A percentile compares a stretch with the other conserved stretches of the same genome.
Evolutionary conservation across 2,797 vertebrate species (phyloP).

Genomic region (Tympanoctomys barrerae): DNA sequence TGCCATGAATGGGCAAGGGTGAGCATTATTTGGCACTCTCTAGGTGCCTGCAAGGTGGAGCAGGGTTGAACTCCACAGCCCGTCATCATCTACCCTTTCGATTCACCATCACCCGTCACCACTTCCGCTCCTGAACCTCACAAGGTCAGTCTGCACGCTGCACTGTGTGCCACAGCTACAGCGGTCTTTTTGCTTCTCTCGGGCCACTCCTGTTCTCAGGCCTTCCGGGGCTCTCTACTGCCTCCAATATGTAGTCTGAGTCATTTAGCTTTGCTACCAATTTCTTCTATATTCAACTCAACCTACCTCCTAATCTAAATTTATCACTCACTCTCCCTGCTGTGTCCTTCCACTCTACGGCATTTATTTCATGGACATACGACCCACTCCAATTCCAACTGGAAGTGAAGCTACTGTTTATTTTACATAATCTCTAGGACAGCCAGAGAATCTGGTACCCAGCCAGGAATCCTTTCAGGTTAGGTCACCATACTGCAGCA

Average conservation of each 20-base stretch:
- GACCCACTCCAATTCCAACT: conserved; percentile 31
- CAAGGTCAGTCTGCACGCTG: neutral
- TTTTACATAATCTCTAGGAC: neutral
- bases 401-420: neutral
- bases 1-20: neutral
- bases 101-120: rapidly evolving
- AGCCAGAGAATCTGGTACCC: neutral
- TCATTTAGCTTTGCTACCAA: neutral
- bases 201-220: neutral
- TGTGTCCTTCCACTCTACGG: neutral
- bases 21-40: neutral
- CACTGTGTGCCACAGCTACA: neutral
- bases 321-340: neutral
- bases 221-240: neutral
- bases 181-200: neutral
- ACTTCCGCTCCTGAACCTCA: neutral
- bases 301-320: neutral
- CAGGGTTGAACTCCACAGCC: neutral
- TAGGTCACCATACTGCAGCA: neutral
- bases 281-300: neutral
- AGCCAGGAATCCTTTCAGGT: neutral
- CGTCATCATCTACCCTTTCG: neutral
- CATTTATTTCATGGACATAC: neutral
- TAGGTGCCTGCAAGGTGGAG: neutral
- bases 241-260: neutral